Evolutionary conservation across 1,140 invertebrate genomes (phyloP).

Genomic region (Calycopis cecrops): DNA sequence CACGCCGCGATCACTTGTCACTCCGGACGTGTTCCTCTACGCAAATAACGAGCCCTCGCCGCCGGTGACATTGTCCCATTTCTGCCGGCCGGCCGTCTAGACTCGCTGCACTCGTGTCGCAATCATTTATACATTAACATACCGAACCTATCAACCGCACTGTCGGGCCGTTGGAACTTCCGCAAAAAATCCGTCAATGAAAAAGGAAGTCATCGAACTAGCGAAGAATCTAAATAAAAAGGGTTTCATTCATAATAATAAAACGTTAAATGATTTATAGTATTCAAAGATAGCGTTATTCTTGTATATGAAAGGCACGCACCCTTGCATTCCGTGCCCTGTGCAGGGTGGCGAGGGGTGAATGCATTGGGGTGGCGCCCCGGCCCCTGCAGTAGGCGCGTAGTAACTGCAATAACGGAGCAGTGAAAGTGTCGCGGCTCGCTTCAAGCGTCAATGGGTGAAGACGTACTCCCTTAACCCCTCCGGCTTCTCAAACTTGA

Average conservation of each 20-base stretch:
- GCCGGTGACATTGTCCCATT: constrained; percentile 68
- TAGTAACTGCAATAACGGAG: constrained; percentile 71
- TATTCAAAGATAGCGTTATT: constrained; percentile 39
- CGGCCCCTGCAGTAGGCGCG: constrained; percentile 61
- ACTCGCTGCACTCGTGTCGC: constrained; percentile 36
- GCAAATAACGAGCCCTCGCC: constrained; percentile 69
- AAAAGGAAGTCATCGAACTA: not conserved
- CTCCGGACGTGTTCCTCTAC: constrained; percentile 48
- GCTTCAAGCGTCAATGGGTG: constrained; percentile 72
- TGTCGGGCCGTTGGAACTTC: not conserved
- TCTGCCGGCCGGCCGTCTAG: constrained; percentile 51
- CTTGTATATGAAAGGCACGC: constrained; percentile 53
- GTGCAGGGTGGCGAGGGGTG: constrained; percentile 54
- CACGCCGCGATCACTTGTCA: constrained; percentile 58
- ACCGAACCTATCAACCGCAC: constrained; percentile 21
- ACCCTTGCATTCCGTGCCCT: constrained; percentile 54
- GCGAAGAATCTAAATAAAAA: not conserved
- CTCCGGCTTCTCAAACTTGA: constrained; percentile 65
- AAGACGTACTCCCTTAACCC: constrained; percentile 66
- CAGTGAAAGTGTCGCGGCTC: constrained; percentile 71
- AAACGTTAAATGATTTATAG: constrained; percentile 27
- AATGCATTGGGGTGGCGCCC: constrained; percentile 59
- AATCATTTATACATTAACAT: constrained; percentile 31
- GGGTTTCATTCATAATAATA: constrained; percentile 8
- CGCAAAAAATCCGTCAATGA: not conserved